Evolutionary conservation across 2,113 vertebrate genomes (phyloP), one percentile per base, ranked within the genome.

Genomic region (Phyllopteryx taeniolatus): DNA sequence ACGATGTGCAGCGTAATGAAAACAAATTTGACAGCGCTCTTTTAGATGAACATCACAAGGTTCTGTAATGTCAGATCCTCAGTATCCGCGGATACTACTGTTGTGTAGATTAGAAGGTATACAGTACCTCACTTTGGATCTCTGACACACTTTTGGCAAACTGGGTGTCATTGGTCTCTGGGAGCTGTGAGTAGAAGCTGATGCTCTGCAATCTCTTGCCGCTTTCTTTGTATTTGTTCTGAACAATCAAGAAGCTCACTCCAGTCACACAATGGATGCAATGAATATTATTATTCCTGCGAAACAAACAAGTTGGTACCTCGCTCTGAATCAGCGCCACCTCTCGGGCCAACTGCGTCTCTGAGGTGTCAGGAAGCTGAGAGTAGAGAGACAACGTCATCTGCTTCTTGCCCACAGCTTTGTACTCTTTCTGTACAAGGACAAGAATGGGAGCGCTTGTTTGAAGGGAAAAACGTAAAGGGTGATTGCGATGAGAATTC

Each of bases 151-250:
- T n/a, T 80, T 77, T 85, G 15, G 84, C 80, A 4, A 86, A 75
- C 82, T 80, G 77, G 19, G 69, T 89, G 3, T 90, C 67, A 3
- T 53, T 84, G 74, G 88, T 91, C 4, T 88, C 60, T 0, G 76
- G 60, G 0, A 91, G 83, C 35, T 79, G 84, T 0, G 88, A 84
- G 80, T 88, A 91, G 10, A 76, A 60, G 0, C 76, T 84, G 63
- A 69, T 22, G 0, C 11, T 63, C 71, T 73, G 78, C 17, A 74
- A 70, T 72, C 3, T 79, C 74, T 71, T 88, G 43, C 79, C 82
- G 1, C 43, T 87, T 72, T 92, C 93, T 85, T 95, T 96, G 61
- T 98, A 98, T 68, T 93, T 95, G 69, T 88, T 91, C 96, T 97
- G 14, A 2, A 73, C 0, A 51, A 17, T 8, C 12, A 3, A 39